Evolutionary conservation across 1,140 invertebrate genomes (phyloP).

Genomic region (Papilio polytes): DNA sequence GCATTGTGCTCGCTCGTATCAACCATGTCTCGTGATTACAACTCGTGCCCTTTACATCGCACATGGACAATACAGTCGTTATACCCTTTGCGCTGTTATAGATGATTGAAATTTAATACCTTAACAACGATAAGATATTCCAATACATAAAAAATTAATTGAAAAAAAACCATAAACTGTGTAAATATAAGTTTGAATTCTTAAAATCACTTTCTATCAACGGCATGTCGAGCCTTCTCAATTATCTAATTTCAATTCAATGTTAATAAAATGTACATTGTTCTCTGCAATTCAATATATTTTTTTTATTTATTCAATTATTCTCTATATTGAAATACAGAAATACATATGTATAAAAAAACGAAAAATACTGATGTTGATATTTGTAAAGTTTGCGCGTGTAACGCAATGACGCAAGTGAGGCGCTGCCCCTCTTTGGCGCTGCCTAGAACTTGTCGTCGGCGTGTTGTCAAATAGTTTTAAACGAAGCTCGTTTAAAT

Average conservation of each 20-base stretch:
- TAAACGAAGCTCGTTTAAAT: constrained; percentile 64
- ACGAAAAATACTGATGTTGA: not conserved
- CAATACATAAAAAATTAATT: not conserved
- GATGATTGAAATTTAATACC: not conserved
- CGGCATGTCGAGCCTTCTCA: too few species aligned
- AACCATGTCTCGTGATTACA: not conserved
- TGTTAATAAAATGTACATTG: too few species aligned
- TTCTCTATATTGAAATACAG: not conserved
- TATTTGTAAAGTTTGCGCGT: not conserved
- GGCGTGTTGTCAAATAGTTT: constrained; percentile 47
- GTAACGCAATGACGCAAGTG: constrained; percentile 41
- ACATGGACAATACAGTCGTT: constrained; percentile 4
- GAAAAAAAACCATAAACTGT: not conserved
- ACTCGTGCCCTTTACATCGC: not conserved
- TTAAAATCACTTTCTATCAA: too few species aligned
- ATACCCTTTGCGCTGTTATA: not conserved
- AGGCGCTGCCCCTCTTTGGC: constrained; percentile 52
- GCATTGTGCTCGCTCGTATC: not conserved
- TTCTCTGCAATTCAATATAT: too few species aligned
- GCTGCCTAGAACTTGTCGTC: constrained; percentile 65
- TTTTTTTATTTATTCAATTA: too few species aligned
- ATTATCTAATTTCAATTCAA: too few species aligned
- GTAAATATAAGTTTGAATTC: too few species aligned
- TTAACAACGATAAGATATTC: not conserved
- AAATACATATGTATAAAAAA: not conserved